Evolutionary conservation across 2,888 invertebrate species (phyloP), one percentile per base, ranked within the genome.

Genomic region (Arenicola marina): DNA sequence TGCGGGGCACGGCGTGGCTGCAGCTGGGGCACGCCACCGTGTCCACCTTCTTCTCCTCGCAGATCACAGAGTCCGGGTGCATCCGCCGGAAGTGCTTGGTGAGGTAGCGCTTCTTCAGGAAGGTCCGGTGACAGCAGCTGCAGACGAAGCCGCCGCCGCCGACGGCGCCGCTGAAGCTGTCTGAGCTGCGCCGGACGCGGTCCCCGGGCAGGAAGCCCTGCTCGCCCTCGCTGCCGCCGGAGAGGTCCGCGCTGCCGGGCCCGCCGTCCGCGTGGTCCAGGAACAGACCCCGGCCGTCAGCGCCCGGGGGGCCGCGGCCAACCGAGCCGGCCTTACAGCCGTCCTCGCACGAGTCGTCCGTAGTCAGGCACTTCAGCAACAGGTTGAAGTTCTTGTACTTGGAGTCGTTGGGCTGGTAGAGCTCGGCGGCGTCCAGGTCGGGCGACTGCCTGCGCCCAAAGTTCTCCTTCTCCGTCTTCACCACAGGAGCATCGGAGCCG

Each of bases 31-130:
- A 66, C 3, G 28, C n/a, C 26, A 55, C 45, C 4, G 28, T 34
- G 21, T 59, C 54, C 26, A 24, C 34, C 28, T 34, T 56, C n/a
- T 31, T 21, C 28, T 56, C 34, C 45, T 43, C 43, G 4, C 29
- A 34, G 3, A 7, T 28, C 15, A 48, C 15, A 4, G 38, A 4
- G 32, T 38, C 29, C 18, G 60, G 56, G 43, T 67, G 67, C 67
- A 67, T 67, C 15, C 64, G 61, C 15, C 54, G 45, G 28, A 58
- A 29, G 48, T 67, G 67, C 31, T 67, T 67, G 24, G 59, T 65
- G 34, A 67, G 46, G 51, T 67, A 67, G 21, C 67, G 51, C 46
- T 62, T 61, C 48, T 65, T 59, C 26, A 45, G 33, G 62, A 67
- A 67, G n/a, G 32, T 53, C 43, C 59, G 63, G n/a, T 24, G 53